Percentiles rank a stretch among this genome's conserved stretches.
Evolutionary conservation across 2,113 vertebrate genomes (phyloP).

Genomic region (Spermophilus dauricus): DNA sequence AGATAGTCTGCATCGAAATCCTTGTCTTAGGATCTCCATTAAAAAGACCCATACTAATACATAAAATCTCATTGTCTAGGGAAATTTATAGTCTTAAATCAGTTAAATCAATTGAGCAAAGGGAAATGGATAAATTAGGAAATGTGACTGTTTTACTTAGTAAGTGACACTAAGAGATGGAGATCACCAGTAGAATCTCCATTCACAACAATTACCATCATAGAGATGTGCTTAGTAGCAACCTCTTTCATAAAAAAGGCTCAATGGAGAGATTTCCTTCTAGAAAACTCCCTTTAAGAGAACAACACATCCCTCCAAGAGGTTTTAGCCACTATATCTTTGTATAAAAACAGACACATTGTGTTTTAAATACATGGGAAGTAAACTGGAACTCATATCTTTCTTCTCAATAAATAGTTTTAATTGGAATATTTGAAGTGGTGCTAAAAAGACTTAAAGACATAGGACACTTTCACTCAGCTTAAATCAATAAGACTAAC

Average conservation of each 20-base stretch:
- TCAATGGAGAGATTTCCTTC: not conserved
- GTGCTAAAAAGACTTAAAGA: conserved; percentile 57
- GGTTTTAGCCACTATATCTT: not conserved
- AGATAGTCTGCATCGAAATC: not conserved
- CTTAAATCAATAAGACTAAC: conserved; percentile 70
- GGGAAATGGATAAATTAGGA: not conserved
- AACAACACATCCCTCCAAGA: not conserved
- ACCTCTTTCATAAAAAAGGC: not conserved
- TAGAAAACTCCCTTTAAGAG: not conserved
- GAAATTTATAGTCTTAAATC: not conserved
- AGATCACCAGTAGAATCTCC: not conserved
- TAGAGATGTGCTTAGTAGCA: not conserved
- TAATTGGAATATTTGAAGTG: conserved; percentile 60
- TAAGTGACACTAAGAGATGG: not conserved
- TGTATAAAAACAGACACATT: conserved; percentile 47
- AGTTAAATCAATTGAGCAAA: conserved; percentile 12
- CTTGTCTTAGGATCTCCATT: not conserved
- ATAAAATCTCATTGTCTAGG: not conserved
- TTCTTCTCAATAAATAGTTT: conserved; percentile 46
- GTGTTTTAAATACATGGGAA: conserved; percentile 39
- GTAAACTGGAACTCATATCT: not conserved
- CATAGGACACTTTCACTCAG: conserved; percentile 76
- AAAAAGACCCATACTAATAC: not conserved
- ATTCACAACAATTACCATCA: not conserved
- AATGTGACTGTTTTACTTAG: not conserved